These are phyloP conservation scores for Sarcophaga variegata DNA, from an alignment of 2,888 invertebrate species.

Conservation along the genomic window DNA sequence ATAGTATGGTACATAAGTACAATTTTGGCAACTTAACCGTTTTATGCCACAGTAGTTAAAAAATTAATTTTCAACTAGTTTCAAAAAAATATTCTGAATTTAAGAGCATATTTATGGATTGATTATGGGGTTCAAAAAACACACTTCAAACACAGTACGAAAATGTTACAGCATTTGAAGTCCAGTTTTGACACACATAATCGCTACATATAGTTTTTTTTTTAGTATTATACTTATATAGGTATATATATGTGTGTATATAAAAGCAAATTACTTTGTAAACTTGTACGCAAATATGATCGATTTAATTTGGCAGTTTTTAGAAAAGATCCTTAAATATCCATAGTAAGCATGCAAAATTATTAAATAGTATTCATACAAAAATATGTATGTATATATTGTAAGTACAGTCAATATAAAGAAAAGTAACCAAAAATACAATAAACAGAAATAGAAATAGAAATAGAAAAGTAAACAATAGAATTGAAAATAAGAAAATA, in stretches of 20 bases:
- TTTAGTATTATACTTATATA: no score
- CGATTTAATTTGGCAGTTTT: slow-evolving; percentile 78
- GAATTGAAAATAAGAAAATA: background rate
- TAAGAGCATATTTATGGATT: no score
- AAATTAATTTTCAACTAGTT: no score
- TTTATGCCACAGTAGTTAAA: no score
- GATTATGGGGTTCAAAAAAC: no score
- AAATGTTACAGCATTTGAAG: no score
- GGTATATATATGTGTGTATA: background rate
- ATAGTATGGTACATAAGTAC: no score
- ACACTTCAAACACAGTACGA: no score
- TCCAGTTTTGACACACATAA: no score
- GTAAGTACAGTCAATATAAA: slow-evolving; percentile 17
- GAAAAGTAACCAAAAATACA: slow-evolving; percentile 2
- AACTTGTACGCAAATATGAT: slow-evolving; percentile 80
- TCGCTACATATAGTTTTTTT: no score
- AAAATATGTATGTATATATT: slow-evolving; percentile 7
- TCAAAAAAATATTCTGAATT: no score
- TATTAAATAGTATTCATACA: slow-evolving; percentile 11
- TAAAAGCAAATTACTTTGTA: slow-evolving; percentile 77
- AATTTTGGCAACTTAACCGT: no score
- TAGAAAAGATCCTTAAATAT: slow-evolving; percentile 68
- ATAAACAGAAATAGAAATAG: slow-evolving; percentile 40
- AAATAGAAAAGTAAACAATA: background rate
- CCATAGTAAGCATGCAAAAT: slow-evolving; percentile 72